These are phyloP conservation scores for Morbakka virulenta DNA, from an alignment of 30 jellyfish, hydroid and myxozoan species.

Conservation along the genomic window DNA sequence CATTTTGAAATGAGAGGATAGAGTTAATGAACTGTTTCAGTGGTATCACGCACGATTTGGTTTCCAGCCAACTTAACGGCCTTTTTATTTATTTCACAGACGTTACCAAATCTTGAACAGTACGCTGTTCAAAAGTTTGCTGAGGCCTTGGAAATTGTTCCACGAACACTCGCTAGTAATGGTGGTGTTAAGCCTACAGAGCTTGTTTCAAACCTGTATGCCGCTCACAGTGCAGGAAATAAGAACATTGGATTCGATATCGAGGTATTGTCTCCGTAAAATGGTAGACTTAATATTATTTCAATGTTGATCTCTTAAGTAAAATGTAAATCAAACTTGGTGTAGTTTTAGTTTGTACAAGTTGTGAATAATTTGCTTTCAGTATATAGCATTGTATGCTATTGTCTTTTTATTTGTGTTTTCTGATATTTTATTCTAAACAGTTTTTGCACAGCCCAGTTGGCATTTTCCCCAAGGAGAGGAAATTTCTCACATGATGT, in stretches of 20 bases:
- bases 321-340: too few relatives aligned
- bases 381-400: too few relatives aligned
- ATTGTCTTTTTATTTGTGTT: too few relatives aligned
- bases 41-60: background rate
- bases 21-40: background rate
- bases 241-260: conserved; percentile 81
- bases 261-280: conserved; percentile 40
- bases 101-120: conserved; percentile 91
- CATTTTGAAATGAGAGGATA: background rate
- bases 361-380: too few relatives aligned
- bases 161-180: conserved; percentile 94
- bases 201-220: conserved; percentile 83
- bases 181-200: conserved; percentile 93
- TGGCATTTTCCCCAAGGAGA: too few relatives aligned
- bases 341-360: too few relatives aligned
- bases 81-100: too few relatives aligned
- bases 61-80: too few relatives aligned
- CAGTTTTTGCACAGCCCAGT: too few relatives aligned
- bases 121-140: conserved; percentile 87
- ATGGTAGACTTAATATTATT: background rate
- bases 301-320: background rate
- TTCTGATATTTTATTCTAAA: too few relatives aligned
- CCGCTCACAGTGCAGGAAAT: conserved; percentile 93
- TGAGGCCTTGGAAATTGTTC: conserved; percentile 92
- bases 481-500: too few relatives aligned